Percentiles rank a stretch among this genome's conserved stretches.
These are phyloP conservation scores for Peromyscus aztecus DNA, from an alignment of 2,797 vertebrate genomes.

Conservation along the genomic window DNA sequence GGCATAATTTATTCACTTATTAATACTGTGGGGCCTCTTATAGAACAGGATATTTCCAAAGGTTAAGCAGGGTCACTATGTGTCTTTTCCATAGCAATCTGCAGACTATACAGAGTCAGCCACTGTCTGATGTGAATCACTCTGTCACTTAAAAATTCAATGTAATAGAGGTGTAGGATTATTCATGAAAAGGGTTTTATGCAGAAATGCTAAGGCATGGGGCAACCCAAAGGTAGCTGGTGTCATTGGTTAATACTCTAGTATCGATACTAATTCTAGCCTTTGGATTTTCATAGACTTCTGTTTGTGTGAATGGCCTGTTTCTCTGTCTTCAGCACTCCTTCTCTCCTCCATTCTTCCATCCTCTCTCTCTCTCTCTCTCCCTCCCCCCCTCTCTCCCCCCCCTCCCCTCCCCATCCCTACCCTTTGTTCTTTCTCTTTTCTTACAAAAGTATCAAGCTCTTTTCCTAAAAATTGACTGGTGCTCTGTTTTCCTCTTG, in stretches of 20 bases:
- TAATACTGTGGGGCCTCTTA: neutral
- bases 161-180: neutral
- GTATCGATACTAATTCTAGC: neutral
- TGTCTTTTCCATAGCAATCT: neutral
- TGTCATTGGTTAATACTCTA: neutral
- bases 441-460: neutral
- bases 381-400: no score
- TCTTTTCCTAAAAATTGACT: constrained; percentile 35
- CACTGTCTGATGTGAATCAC: neutral
- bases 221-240: neutral
- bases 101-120: neutral
- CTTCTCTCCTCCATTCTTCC: neutral
- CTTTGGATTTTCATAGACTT: constrained; percentile 14
- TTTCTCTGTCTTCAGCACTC: constrained; percentile 26
- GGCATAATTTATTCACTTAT: neutral
- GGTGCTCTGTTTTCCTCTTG: constrained; percentile 43
- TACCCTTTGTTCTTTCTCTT: neutral
- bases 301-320: constrained; percentile 39
- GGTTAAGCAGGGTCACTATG: neutral
- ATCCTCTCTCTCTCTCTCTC: neutral
- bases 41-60: neutral
- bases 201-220: neutral
- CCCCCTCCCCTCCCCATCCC: neutral
- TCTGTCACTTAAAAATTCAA: neutral
- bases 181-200: neutral